Percentiles rank a stretch among this genome's conserved stretches.
These are phyloP conservation scores for Desmodus rotundus DNA, from an alignment of 2,113 vertebrate species.

Conservation along the genomic window DNA sequence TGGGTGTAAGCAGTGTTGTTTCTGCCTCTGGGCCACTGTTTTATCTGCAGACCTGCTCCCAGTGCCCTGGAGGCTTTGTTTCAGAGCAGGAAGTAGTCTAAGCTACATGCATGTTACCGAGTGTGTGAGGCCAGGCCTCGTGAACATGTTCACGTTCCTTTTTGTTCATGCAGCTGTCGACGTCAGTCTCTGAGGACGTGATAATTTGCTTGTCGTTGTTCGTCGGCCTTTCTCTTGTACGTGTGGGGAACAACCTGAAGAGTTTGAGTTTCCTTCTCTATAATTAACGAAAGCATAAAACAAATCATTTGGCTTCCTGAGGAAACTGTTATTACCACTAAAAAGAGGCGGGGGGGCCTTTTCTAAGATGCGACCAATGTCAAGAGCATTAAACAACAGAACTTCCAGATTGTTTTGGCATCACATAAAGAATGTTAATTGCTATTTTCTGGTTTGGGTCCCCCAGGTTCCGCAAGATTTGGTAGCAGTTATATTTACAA, in stretches of 20 bases:
- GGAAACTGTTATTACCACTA: conserved; percentile 61
- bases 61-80: neutral
- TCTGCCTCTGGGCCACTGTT: neutral
- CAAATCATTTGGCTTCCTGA: neutral
- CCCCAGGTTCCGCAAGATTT: conserved; percentile 31
- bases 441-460: conserved; percentile 34
- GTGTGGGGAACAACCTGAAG: neutral
- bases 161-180: neutral
- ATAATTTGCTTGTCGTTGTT: neutral
- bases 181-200: neutral
- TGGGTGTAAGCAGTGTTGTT: fast-evolving
- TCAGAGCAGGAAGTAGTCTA: neutral
- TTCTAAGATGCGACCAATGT: conserved; percentile 47
- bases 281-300: conserved; percentile 48
- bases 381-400: neutral
- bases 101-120: neutral
- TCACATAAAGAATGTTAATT: conserved; percentile 70
- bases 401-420: conserved; percentile 33
- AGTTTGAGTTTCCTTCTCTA: conserved; percentile 30
- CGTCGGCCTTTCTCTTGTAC: neutral
- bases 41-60: neutral
- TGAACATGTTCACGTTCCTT: neutral
- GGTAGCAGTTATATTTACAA: neutral
- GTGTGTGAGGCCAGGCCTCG: neutral
- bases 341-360: conserved; percentile 37